phyloP scores from a whole-genome alignment of 2,113 vertebrate species.

The Arenaria interpres region DNA sequence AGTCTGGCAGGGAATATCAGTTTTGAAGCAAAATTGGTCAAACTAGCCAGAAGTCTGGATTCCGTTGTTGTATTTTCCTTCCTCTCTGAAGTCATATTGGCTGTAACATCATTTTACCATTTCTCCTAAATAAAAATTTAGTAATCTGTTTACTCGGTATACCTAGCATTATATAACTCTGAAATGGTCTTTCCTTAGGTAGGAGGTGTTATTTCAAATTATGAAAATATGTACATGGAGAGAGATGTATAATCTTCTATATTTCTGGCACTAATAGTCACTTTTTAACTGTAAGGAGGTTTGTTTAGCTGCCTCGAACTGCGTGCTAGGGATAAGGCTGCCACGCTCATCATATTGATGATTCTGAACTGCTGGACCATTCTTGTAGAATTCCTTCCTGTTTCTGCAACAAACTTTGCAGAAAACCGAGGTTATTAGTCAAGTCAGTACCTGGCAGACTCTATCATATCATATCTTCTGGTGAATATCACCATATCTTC shows the following conservation, averaged over 20 bases:
- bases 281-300: background rate
- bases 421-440: background rate
- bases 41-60: conserved; percentile 29
- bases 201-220: background rate
- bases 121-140: background rate
- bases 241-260: background rate
- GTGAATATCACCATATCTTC: background rate
- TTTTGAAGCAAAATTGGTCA: background rate
- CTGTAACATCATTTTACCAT: background rate
- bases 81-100: background rate
- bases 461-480: background rate
- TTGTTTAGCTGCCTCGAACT: background rate
- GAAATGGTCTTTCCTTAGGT: background rate
- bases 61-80: conserved; percentile 22
- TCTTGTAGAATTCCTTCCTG: background rate
- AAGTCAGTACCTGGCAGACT: background rate
- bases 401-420: background rate
- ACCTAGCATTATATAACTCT: background rate
- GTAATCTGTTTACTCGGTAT: background rate
- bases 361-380: background rate
- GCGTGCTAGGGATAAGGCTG: background rate
- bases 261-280: background rate
- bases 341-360: background rate
- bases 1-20: background rate
- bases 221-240: background rate